A percentile compares a stretch with the other conserved stretches of the same genome.
phyloP scores from a whole-genome alignment of 2,888 invertebrate species.

The Caenorhabditis imperialis region DNA sequence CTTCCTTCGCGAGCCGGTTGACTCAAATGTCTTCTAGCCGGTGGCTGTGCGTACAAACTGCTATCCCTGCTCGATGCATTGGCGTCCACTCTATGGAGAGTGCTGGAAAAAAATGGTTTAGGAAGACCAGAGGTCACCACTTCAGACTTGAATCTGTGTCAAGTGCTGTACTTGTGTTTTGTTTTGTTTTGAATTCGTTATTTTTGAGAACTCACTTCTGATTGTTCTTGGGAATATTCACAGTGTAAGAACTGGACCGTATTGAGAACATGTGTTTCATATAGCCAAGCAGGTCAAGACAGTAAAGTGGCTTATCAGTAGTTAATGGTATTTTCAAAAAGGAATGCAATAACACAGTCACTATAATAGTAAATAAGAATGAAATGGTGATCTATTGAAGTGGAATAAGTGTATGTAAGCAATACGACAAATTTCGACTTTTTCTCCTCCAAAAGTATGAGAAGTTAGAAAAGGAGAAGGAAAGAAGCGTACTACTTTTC shows the following conservation, averaged over 20 bases:
- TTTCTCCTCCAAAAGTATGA: slow-evolving; percentile 6
- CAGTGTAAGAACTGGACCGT: slow-evolving; percentile 51
- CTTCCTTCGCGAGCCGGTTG: slow-evolving; percentile 56
- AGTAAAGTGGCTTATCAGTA: no score
- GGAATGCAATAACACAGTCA: no score
- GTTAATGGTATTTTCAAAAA: no score
- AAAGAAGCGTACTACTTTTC: slow-evolving; percentile 18
- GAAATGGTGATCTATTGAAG: slow-evolving; percentile 16
- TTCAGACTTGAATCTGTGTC: slow-evolving; percentile 40
- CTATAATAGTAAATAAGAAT: slow-evolving; percentile 8
- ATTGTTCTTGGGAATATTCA: slow-evolving; percentile 35
- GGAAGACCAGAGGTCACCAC: no score
- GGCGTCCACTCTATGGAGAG: slow-evolving; percentile 58
- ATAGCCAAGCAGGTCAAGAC: slow-evolving; percentile 16
- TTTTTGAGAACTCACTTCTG: slow-evolving; percentile 28
- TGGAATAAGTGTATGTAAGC: slow-evolving; percentile 19
- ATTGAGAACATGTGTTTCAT: slow-evolving; percentile 54
- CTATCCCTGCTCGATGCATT: slow-evolving; percentile 40
- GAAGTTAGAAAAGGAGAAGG: background rate
- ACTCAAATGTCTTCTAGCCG: slow-evolving; percentile 52
- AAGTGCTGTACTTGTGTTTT: slow-evolving; percentile 15
- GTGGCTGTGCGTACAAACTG: slow-evolving; percentile 43
- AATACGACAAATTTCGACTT: slow-evolving; percentile 1
- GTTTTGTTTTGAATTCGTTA: background rate
- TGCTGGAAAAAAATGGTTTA: slow-evolving; percentile 62